Evolutionary conservation across 1,140 invertebrate genomes (phyloP).

Genomic region (Epicauta chinensis): DNA sequence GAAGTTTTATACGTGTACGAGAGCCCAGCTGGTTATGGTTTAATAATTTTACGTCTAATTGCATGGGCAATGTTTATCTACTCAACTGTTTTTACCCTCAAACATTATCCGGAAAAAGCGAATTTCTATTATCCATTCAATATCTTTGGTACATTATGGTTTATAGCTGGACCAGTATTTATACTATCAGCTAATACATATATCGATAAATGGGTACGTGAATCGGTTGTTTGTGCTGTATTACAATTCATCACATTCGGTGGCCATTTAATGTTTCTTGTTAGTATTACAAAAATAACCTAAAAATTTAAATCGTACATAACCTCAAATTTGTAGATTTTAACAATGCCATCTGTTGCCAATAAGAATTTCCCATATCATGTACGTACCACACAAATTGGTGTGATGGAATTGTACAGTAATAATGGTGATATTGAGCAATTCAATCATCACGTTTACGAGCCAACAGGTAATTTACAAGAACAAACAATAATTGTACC

Average conservation of each 20-base stretch:
- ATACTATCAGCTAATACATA: constrained; percentile 76
- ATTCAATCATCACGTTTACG: constrained; percentile 58
- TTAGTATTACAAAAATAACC: constrained; percentile 28
- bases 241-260: constrained; percentile 66
- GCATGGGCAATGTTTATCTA: constrained; percentile 83
- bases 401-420: constrained; percentile 52
- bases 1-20: constrained; percentile 85
- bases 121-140: constrained; percentile 69
- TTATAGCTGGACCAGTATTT: constrained; percentile 70
- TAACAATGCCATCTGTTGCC: constrained; percentile 72
- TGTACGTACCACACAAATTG: constrained; percentile 74
- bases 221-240: constrained; percentile 78
- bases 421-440: constrained; percentile 47
- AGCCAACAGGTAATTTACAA: constrained; percentile 42
- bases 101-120: constrained; percentile 75
- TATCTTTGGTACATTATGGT: constrained; percentile 74
- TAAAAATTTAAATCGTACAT: constrained; percentile 1
- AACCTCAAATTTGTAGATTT: constrained; percentile 51
- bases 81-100: constrained; percentile 74
- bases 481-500: constrained; percentile 53
- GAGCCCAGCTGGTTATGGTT: constrained; percentile 76
- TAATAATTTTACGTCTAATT: constrained; percentile 67
- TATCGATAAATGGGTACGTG: constrained; percentile 85
- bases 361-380: constrained; percentile 86
- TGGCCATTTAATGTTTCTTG: constrained; percentile 77